Evolutionary conservation across 2,113 vertebrate species (phyloP), one percentile per base, ranked within the genome.

Genomic region (Chamaetylas fuelleborni): DNA sequence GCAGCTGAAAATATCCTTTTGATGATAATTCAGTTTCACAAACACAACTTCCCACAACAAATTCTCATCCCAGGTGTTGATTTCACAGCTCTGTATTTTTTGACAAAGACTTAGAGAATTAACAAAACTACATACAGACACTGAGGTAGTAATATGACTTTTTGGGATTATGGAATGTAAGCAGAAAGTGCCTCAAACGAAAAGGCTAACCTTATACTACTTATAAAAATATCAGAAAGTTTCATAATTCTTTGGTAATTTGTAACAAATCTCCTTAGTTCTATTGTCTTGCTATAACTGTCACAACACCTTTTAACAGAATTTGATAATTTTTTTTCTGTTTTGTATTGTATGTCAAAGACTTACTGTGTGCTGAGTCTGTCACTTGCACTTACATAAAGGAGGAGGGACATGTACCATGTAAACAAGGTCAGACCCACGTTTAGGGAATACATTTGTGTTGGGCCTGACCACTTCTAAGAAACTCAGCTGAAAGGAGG

Each of bases 61-160:
- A 8, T 33, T 85, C 34, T 23, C 34, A 82, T 17, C 18, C 20
- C 11, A 1, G 2, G 9, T 38, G 7, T 18, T 81, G 38, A 67
- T 61, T 74, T 90, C 28, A 40, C 19, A 71, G 36, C 56, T 81
- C 40, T 29, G 15, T 43, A 38, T 65, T 88, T 90, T 78, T 14
- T 14, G 0, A 53, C 25, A 34, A 71, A 58, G 47, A n/a, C n/a
- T n/a, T n/a, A n/a, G n/a, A 83, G 19, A 90, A 83, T 57, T 70
- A 79, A 42, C 28, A 91, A 87, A 91, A 80, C 20, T 66, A 86
- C 51, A 78, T 43, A 61, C 11, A 81, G 28, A 76, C 12, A 65
- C 19, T 50, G 26, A 88, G 71, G 78, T 79, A 97, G 96, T 97
- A 97, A 97, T 97, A 96, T 96, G 95, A 97, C 96, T 97, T 97